Percentiles rank a stretch among this genome's conserved stretches.
Evolutionary conservation across 2,113 vertebrate genomes (phyloP).

Genomic region (Athene noctua): DNA sequence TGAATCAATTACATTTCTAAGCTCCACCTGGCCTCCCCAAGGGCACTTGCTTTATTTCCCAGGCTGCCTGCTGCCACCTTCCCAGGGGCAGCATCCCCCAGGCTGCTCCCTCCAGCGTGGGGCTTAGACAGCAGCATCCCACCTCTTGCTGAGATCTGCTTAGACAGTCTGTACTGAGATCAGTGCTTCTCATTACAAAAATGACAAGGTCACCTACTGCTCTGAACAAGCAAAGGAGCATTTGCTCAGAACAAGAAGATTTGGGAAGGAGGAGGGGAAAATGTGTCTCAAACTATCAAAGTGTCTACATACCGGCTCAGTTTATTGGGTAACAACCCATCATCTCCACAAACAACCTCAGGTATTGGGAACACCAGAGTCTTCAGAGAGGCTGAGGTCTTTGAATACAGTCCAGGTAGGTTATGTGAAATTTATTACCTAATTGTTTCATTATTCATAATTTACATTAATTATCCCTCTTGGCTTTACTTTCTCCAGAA

Average conservation of each 20-base stretch:
- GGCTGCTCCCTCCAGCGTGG: neutral
- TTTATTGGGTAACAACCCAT: neutral
- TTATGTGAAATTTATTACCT: neutral
- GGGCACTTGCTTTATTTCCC: neutral
- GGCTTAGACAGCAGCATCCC: accelerated
- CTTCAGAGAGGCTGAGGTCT: neutral
- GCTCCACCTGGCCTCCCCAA: neutral
- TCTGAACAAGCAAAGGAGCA: neutral
- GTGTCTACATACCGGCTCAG: neutral
- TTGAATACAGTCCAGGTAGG: neutral
- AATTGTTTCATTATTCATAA: neutral
- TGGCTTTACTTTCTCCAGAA: neutral
- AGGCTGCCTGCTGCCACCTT: neutral
- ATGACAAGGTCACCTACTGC: neutral
- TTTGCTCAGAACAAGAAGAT: neutral
- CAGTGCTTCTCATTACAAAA: accelerated
- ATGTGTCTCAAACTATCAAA: neutral
- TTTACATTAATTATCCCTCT: neutral
- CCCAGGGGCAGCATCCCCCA: accelerated
- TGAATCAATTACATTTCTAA: neutral
- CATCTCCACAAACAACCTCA: neutral
- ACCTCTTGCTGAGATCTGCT: accelerated
- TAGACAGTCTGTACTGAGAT: accelerated
- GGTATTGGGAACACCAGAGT: neutral
- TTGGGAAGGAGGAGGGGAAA: neutral